Evolutionary conservation across 2,113 vertebrate species (phyloP).

Genomic region (Limanda limanda): DNA sequence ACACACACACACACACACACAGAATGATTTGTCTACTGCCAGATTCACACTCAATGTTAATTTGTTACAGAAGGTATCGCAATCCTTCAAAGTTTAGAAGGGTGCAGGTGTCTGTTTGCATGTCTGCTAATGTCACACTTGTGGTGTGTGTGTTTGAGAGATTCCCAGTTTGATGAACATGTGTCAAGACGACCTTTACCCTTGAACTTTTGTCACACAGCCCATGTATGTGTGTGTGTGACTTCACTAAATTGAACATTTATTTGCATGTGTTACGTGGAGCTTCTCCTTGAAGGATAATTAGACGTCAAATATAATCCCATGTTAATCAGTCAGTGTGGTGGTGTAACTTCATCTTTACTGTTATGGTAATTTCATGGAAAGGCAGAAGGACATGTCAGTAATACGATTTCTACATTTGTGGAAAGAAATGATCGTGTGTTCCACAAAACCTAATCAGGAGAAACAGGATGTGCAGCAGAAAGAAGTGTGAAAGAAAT

Average conservation of each 20-base stretch:
- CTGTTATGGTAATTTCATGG: slow-evolving; percentile 13
- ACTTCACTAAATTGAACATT: background rate
- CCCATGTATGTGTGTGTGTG: background rate
- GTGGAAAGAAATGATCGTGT: slow-evolving; percentile 8
- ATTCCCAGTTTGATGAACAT: slow-evolving; percentile 2
- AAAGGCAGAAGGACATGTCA: slow-evolving; percentile 2
- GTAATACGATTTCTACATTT: slow-evolving; percentile 25
- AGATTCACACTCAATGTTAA: slow-evolving; percentile 45
- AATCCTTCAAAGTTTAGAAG: slow-evolving; percentile 47
- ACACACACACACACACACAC: background rate
- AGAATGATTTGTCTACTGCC: slow-evolving; percentile 66
- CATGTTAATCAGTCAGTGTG: slow-evolving; percentile 20
- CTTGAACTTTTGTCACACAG: background rate
- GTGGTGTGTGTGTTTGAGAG: background rate
- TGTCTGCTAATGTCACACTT: background rate
- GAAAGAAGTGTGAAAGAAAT: background rate
- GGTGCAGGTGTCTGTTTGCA: slow-evolving; percentile 1
- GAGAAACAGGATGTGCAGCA: slow-evolving; percentile 8
- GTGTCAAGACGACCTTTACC: background rate
- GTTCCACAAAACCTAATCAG: slow-evolving; percentile 26
- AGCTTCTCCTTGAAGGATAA: background rate
- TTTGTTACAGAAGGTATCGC: slow-evolving; percentile 52
- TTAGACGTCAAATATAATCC: slow-evolving; percentile 11
- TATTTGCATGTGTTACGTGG: background rate
- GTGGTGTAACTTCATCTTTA: slow-evolving; percentile 20